Base-by-base conservation (phyloP, 2,113 vertebrate species). In the Pachyramphus minor region DNA sequence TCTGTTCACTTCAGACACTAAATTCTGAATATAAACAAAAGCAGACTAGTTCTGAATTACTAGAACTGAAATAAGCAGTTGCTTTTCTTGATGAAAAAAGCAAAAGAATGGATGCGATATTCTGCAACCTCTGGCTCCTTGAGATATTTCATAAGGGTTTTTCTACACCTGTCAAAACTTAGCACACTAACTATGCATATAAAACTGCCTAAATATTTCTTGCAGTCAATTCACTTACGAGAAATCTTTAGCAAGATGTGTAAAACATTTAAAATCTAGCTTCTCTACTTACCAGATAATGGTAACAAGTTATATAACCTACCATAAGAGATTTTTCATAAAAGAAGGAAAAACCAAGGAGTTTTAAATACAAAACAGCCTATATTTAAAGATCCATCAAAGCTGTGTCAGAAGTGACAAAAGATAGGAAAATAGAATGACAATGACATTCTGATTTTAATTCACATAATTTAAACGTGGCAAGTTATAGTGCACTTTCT, bases 351-450 rank as follows among this genome's bases (percentile, higher is more conserved):
- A 91, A 97, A 96, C 73, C 82, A 95, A 93, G 71, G 24, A 94
- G 64, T 30, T 93, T 95, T 84, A 89, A 91, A 95, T 87, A 88
- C 71, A 92, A 96, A 96, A 2, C 78, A 84, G 84, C 30, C 68
- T 58, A 62, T 92, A 92, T 88, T 94, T 89, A 89, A 96, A 93
- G 85, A 95, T n/a, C 33, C 64, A 93, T 96, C 83, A 94, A 90
- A 79, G 73, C 58, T 72, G 49, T 62, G 90, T 93, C 92, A 96
- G 72, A 92, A 90, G 28, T 87, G 85, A 95, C 73, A 94, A 52
- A 92, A 87, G 79, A 60, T 0, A 41, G 56, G 64, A 90, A 97
- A 97, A 92, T 14, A 94, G 39, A 95, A 81, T 66, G 88, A 89
- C 79, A 93, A 5, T 68, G 68, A 84, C 88, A 90, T 95, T 90